phyloP scores from a whole-genome alignment of 1,140 invertebrate genomes.

The Linepithema humile region DNA sequence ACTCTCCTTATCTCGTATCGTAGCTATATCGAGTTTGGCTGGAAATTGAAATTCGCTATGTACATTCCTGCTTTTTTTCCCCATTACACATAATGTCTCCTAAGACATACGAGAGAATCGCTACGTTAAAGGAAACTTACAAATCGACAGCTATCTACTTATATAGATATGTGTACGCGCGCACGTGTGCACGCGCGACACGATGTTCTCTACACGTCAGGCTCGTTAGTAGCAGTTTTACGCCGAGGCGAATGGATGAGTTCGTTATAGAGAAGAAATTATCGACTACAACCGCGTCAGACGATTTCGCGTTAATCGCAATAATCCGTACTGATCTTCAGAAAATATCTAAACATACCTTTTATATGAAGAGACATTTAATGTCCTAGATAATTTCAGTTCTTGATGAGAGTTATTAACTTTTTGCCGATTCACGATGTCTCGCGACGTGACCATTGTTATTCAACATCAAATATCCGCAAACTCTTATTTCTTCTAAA shows the following conservation, averaged over 20 bases:
- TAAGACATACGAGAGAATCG: not conserved
- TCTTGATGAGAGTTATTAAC: not conserved
- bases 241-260: not conserved
- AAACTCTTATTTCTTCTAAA: constrained; percentile 6
- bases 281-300: constrained; percentile 4
- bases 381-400: not conserved
- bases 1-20: not conserved
- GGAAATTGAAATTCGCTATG: constrained; percentile 35
- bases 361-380: not conserved
- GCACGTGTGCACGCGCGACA: constrained; percentile 12
- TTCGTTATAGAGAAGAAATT: constrained; percentile 14
- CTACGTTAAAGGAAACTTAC: constrained; percentile 13
- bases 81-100: not conserved
- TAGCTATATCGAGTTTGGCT: constrained; percentile 29
- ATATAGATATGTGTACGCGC: constrained; percentile 49
- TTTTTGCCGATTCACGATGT: not conserved
- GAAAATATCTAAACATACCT: not conserved
- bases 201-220: constrained; percentile 26
- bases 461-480: constrained; percentile 6
- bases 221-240: constrained; percentile 37
- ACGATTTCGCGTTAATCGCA: not conserved
- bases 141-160: constrained; percentile 38
- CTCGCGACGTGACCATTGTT: not conserved
- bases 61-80: constrained; percentile 4
- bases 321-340: not conserved